A percentile compares a stretch with the other conserved stretches of the same genome.
Conservation (phyloP, 2,113 vertebrate species). For the Pseudorectes ferrugineus region DNA sequence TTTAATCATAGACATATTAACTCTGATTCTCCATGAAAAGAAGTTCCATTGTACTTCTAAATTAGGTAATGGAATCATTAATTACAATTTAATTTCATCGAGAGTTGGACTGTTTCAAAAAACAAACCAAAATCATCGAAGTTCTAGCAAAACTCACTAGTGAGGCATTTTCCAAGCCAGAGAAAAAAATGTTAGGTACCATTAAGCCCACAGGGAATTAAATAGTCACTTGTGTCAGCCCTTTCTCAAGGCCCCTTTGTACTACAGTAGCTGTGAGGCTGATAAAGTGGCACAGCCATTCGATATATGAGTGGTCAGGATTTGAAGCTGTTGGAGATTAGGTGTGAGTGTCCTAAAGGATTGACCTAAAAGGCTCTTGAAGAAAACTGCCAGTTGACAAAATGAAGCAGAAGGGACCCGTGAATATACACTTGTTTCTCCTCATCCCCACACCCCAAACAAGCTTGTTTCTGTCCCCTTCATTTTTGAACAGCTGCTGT, state of each 20-base stretch:
- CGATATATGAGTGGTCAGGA: background rate
- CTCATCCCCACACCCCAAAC: background rate
- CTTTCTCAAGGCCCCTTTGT: background rate
- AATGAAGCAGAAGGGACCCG: background rate
- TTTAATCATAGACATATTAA: background rate
- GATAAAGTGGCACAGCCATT: background rate
- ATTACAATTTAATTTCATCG: background rate
- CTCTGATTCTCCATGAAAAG: background rate
- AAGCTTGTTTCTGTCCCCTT: background rate
- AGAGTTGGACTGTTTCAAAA: background rate
- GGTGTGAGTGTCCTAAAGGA: background rate
- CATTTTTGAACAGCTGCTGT: slow-evolving; percentile 7
- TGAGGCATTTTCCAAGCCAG: background rate
- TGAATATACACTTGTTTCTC: background rate
- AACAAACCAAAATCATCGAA: background rate
- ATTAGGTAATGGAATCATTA: background rate
- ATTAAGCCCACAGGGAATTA: background rate
- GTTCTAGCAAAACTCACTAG: background rate
- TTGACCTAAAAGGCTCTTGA: background rate
- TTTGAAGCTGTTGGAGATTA: slow-evolving; percentile 3
- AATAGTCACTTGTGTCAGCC: background rate
- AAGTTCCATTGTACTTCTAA: background rate
- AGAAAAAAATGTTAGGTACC: background rate
- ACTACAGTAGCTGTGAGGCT: background rate
- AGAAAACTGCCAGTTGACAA: slow-evolving; percentile 26